Percentiles rank a stretch among this genome's conserved stretches.
phyloP scores from a whole-genome alignment of 2,797 vertebrate species.

The Malacoraja senta region DNA sequence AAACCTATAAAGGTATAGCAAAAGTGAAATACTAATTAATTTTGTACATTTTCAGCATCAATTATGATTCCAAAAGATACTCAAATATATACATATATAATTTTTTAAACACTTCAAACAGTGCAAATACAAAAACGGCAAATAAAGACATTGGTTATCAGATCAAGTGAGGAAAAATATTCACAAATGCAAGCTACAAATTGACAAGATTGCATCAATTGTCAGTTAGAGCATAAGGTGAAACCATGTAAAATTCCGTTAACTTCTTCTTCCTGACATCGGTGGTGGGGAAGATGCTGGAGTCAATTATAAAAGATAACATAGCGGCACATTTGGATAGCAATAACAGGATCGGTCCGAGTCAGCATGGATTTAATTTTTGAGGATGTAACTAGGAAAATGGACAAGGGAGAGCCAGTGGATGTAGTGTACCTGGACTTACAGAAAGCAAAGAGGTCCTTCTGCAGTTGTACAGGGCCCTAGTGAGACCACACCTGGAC shows the following conservation, averaged over 20 bases:
- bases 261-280: background rate
- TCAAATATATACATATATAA: too few species aligned
- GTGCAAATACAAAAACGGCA: background rate
- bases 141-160: background rate
- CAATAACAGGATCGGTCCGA: too few species aligned
- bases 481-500: too few species aligned
- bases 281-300: too few species aligned
- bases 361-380: too few species aligned
- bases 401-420: too few species aligned
- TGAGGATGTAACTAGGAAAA: too few species aligned
- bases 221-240: background rate
- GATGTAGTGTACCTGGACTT: too few species aligned
- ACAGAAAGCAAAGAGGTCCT: too few species aligned
- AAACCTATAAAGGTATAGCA: background rate
- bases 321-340: too few species aligned
- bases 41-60: background rate
- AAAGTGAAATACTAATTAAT: background rate
- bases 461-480: too few species aligned
- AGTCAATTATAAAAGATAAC: too few species aligned
- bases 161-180: background rate
- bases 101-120: background rate
- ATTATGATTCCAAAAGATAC: background rate
- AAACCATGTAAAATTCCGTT: background rate
- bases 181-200: background rate
- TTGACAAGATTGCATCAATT: background rate